Evolutionary conservation across 2,888 invertebrate genomes (phyloP).

Genomic region (Lucinisca nassula): DNA sequence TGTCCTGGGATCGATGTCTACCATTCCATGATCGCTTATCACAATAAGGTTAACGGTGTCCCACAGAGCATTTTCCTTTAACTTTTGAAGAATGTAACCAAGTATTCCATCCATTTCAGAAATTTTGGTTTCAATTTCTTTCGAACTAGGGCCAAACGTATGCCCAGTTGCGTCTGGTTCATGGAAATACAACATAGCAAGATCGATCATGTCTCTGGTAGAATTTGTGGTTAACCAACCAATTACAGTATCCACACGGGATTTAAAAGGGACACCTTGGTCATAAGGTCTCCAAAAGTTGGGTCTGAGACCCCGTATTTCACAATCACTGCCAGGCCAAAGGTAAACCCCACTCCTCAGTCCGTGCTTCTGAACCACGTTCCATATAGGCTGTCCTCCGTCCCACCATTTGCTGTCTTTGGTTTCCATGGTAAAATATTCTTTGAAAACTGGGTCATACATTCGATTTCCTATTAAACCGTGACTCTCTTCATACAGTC

Average conservation of each 20-base stretch:
- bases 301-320: conserved; percentile 89
- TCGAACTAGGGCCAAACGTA: conserved; percentile 76
- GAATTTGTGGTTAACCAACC: conserved; percentile 83
- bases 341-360: conserved; percentile 89
- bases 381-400: conserved; percentile 83
- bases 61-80: too few species aligned
- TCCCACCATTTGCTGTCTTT: conserved; percentile 81
- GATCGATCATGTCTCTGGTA: conserved; percentile 56
- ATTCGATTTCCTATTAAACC: conserved; percentile 91
- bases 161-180: conserved; percentile 83
- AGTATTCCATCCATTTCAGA: conserved; percentile 76
- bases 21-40: conserved; percentile 85
- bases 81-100: conserved; percentile 72
- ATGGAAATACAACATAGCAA: conserved; percentile 78
- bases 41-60: conserved; percentile 80
- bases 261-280: conserved; percentile 88
- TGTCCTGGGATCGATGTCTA: conserved; percentile 66
- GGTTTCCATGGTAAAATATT: conserved; percentile 68
- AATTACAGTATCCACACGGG: conserved; percentile 90
- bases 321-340: conserved; percentile 91
- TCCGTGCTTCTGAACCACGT: conserved; percentile 89
- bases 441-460: conserved; percentile 89
- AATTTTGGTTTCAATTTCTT: conserved; percentile 69
- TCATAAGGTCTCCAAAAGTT: conserved; percentile 87
- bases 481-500: conserved; percentile 91